phyloP scores from a whole-genome alignment of 2,888 invertebrate species.

The Oxyteleia sp. region DNA sequence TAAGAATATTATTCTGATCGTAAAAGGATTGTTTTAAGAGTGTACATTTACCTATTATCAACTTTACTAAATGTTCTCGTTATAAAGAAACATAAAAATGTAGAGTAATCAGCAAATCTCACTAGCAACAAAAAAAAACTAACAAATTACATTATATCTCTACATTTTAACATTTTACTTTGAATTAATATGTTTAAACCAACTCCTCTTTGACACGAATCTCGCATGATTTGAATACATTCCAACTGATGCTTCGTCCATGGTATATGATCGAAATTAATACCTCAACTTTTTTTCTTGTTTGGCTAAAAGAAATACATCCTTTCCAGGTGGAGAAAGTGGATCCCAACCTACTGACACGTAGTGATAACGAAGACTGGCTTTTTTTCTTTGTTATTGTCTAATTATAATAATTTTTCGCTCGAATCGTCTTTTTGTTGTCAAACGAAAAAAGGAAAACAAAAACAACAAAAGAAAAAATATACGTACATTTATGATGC shows the following conservation, averaged over 20 bases:
- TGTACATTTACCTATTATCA: too few relatives aligned
- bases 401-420: conserved; percentile 42
- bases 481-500: conserved; percentile 12
- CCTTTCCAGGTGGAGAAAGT: conserved; percentile 73
- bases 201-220: background rate
- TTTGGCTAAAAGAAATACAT: conserved; percentile 66
- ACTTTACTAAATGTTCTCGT: too few relatives aligned
- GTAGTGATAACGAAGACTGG: conserved; percentile 69
- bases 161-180: too few relatives aligned
- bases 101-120: too few relatives aligned
- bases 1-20: too few relatives aligned
- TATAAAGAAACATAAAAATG: too few relatives aligned
- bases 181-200: background rate
- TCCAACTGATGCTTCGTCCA: conserved; percentile 45
- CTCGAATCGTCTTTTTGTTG: conserved; percentile 40
- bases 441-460: conserved; percentile 4
- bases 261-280: conserved; percentile 56
- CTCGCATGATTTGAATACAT: conserved; percentile 22
- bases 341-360: conserved; percentile 68
- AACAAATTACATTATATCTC: too few relatives aligned
- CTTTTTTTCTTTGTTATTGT: conserved; percentile 50
- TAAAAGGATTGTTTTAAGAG: too few relatives aligned
- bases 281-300: conserved; percentile 51
- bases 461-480: conserved; percentile 1
- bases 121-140: too few relatives aligned